Percentiles rank a stretch among this genome's conserved stretches.
phyloP scores from a whole-genome alignment of 2,797 vertebrate species.

The Rhinichthys osculus region DNA sequence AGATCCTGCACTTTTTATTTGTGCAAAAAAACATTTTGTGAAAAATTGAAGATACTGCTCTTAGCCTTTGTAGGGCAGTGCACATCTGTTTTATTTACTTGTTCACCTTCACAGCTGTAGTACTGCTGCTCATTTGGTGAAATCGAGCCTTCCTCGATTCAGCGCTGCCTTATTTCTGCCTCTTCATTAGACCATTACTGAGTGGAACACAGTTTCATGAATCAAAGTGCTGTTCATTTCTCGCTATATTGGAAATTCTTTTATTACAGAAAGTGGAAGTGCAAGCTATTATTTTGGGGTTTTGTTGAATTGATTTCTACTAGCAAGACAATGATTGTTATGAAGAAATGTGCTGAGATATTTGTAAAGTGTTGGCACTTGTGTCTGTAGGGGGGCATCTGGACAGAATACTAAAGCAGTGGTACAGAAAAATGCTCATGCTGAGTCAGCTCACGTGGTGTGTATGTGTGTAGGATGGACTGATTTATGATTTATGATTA shows the following conservation, averaged over 20 bases:
- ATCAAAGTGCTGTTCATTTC: conserved; percentile 23
- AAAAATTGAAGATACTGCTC: too few species aligned
- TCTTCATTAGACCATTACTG: conserved; percentile 21
- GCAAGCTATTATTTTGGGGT: conserved; percentile 10
- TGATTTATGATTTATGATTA: conserved; percentile 26
- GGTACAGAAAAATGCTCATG: conserved; percentile 1
- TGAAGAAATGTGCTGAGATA: conserved; percentile 19
- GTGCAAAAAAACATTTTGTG: too few species aligned
- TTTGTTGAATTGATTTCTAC: conserved; percentile 5
- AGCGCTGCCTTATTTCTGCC: neutral
- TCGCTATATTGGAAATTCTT: neutral
- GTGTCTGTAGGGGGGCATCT: conserved; percentile 3
- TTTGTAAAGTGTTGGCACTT: conserved; percentile 3
- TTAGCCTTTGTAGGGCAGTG: too few species aligned
- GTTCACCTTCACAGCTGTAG: neutral
- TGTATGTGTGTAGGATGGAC: conserved; percentile 19
- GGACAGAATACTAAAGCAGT: conserved; percentile 19
- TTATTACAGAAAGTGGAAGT: conserved; percentile 13
- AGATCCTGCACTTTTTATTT: too few species aligned
- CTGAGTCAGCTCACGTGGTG: conserved; percentile 6
- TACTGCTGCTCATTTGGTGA: neutral
- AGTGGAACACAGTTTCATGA: conserved; percentile 18
- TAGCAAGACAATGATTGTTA: conserved; percentile 9
- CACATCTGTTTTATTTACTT: neutral
- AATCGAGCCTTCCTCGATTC: neutral